Conservation (phyloP, 2,888 invertebrate species). For the Patella caerulea region DNA sequence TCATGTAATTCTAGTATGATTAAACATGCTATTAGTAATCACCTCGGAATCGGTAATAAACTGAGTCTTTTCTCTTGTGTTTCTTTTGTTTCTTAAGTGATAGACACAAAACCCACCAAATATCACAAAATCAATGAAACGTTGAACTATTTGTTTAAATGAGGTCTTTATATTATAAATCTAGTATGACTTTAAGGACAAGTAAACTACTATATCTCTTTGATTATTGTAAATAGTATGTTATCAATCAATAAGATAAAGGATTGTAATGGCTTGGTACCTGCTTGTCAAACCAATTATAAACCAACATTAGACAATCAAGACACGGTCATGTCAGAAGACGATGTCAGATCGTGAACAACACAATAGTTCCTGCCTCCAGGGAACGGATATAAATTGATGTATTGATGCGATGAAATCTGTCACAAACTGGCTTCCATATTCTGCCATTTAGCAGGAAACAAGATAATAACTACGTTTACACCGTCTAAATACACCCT, state of each 20-base stretch:
- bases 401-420: constrained; percentile 40
- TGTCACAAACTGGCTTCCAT: constrained; percentile 36
- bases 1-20: no score
- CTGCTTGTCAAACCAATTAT: constrained; percentile 9
- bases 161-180: no score
- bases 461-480: constrained; percentile 25
- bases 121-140: no score
- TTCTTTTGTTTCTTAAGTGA: no score
- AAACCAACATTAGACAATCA: constrained; percentile 9
- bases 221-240: background rate
- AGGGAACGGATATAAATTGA: constrained; percentile 21
- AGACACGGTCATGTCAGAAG: constrained; percentile 5
- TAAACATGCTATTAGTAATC: no score
- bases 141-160: no score
- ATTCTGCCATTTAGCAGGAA: constrained; percentile 23
- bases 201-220: background rate
- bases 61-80: no score
- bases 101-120: no score
- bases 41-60: no score
- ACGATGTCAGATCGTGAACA: background rate
- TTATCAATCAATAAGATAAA: background rate
- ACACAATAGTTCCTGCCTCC: background rate
- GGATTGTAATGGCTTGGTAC: background rate
- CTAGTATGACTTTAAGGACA: no score
- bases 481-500: constrained; percentile 20